Base-by-base conservation (phyloP, 30 jellyfish, hydroid and myxozoan species). In the Cassiopea andromeda region DNA sequence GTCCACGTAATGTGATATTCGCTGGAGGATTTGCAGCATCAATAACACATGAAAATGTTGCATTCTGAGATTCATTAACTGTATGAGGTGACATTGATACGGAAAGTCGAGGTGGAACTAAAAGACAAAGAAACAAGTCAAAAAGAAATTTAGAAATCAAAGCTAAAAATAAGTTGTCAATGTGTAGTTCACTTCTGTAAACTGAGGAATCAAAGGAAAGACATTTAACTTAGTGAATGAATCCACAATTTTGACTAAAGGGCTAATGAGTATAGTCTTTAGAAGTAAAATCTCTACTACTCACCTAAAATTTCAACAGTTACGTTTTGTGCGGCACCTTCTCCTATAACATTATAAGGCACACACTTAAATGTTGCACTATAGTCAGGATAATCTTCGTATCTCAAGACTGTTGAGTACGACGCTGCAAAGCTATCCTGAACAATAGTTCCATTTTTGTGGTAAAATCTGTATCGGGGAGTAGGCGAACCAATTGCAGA, bases 11-110 rank as follows among this genome's bases (percentile, higher is more conserved):
- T 2, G 94, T 64, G 2, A 87, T 50, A 13, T 48, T 61, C 6
- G 94, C 82, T 59, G 90, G 60, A 19, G 94, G 94, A 60, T 78
- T 87, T 71, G 94, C 90, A 9, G 86, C 85, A 8, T 71, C 17
- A 17, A 87, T 87, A 48, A 60, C 86, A 48, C 94, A 87, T 43
- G 77, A 49, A n/a, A 87, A 38, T 7, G 84, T 87, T 0, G 90
- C 81, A 60, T 16, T 54, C 44, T 73, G 78, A 68, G 82, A 7
- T 77, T 48, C 81, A 38, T 79, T 71, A 16, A 87, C 82, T 7
- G 72, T 69, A 1, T n/a, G 50, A 46, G 94, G 94, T 46, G 94
- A 27, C 69, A 87, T n/a, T 18, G 87, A 1, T 13, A 81, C 27
- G 58, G 74, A 58, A 1, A 80, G 48, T 71, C 44, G 50, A 54